phyloP scores from a whole-genome alignment of 2,888 invertebrate genomes.

The Phengaris arion region DNA sequence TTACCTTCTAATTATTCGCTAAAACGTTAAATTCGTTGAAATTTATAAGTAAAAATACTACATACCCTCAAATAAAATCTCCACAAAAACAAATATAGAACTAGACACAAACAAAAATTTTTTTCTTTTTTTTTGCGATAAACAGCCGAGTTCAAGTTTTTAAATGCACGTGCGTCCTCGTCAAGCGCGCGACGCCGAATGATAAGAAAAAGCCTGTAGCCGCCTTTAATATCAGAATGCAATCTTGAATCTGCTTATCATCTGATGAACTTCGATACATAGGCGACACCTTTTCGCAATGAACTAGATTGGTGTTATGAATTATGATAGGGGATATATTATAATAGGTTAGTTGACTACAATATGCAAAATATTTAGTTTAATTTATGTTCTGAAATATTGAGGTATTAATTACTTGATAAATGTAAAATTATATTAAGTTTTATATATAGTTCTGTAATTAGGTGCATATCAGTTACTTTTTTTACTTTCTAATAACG shows the following conservation, averaged over 20 bases:
- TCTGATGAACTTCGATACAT: neutral
- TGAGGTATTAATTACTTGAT: no score
- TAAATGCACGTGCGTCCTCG: slow-evolving; percentile 49
- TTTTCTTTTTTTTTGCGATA: neutral
- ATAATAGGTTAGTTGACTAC: no score
- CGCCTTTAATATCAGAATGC: slow-evolving; percentile 38
- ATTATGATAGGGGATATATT: slow-evolving; percentile 7
- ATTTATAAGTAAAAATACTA: neutral
- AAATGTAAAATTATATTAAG: no score
- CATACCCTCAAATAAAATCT: slow-evolving; percentile 9
- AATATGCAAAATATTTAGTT: no score
- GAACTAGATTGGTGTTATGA: slow-evolving; percentile 36
- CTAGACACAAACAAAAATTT: neutral
- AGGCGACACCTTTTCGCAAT: slow-evolving; percentile 33
- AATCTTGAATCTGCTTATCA: slow-evolving; percentile 16
- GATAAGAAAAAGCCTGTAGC: slow-evolving; percentile 50
- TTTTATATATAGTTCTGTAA: no score
- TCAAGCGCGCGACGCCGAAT: slow-evolving; percentile 52
- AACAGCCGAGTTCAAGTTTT: neutral
- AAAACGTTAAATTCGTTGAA: no score
- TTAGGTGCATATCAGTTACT: no score
- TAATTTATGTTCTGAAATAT: no score
- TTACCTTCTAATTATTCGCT: no score
- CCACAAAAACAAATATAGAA: neutral
- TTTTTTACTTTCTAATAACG: no score